A percentile compares a stretch with the other conserved stretches of the same genome.
These are phyloP conservation scores for Drosophila nigromelanica DNA, from an alignment of 1,140 invertebrate species.

Conservation along the genomic window DNA sequence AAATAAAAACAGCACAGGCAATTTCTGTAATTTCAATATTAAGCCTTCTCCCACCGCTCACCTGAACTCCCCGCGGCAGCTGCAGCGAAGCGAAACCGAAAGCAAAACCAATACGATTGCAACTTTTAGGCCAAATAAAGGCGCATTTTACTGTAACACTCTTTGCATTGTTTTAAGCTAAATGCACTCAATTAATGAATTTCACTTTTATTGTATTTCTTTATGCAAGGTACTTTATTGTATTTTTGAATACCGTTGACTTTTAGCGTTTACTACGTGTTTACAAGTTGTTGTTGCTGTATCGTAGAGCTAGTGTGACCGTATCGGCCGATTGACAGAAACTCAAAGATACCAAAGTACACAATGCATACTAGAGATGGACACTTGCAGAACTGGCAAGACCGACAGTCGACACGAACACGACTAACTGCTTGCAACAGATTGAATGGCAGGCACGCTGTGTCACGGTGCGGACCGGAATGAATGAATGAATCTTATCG, in stretches of 20 bases:
- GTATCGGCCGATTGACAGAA: constrained; percentile 8
- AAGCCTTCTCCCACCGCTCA: constrained; percentile 4
- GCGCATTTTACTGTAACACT: constrained; percentile 15
- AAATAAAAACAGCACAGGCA: constrained; percentile 24
- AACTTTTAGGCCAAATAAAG: not conserved
- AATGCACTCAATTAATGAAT: constrained; percentile 18
- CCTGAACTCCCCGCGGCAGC: constrained; percentile 27
- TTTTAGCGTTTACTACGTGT: constrained; percentile 59
- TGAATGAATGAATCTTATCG: constrained; percentile 15
- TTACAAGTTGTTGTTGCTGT: constrained; percentile 48
- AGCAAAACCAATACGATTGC: constrained; percentile 20
- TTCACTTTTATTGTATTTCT: constrained; percentile 1
- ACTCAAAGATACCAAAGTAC: not conserved
- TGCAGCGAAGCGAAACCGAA: constrained; percentile 26
- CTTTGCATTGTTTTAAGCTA: not conserved
- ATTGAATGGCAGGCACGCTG: not conserved
- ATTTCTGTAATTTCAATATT: constrained; percentile 29
- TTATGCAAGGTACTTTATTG: constrained; percentile 9
- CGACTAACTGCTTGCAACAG: not conserved
- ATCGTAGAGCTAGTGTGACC: constrained; percentile 25
- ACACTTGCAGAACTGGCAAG: not conserved
- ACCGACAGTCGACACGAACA: not conserved
- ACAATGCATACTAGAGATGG: constrained; percentile 12
- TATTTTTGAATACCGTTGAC: constrained; percentile 15
- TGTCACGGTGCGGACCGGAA: not conserved